A percentile compares a stretch with the other conserved stretches of the same genome.
phyloP scores from a whole-genome alignment of 2,888 invertebrate species.

The Drosophila nigritarsus region DNA sequence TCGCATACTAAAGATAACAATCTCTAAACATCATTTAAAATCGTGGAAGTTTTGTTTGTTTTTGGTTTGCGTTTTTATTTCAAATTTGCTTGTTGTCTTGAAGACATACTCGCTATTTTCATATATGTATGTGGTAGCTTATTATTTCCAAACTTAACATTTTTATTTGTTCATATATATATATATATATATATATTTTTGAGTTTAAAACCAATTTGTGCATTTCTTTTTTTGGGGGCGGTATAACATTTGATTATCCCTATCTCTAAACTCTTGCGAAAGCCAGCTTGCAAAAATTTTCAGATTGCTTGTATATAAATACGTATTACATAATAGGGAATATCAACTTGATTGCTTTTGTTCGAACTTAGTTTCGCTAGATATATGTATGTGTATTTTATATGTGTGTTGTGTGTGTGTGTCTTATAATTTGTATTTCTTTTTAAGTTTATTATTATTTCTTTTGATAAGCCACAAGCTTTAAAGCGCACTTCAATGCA shows the following conservation, averaged over 20 bases:
- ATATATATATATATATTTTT: background rate
- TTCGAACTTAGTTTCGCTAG: constrained; percentile 65
- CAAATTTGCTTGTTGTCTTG: constrained; percentile 53
- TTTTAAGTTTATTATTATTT: constrained; percentile 22
- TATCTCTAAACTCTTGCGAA: constrained; percentile 54
- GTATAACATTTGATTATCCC: constrained; percentile 31
- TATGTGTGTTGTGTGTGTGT: constrained; percentile 28
- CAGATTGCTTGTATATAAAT: constrained; percentile 46
- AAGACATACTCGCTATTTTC: constrained; percentile 61
- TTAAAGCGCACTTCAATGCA: constrained; percentile 76
- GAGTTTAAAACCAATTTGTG: constrained; percentile 77
- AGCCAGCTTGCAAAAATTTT: constrained; percentile 73
- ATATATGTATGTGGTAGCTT: constrained; percentile 36
- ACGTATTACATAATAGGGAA: constrained; percentile 42
- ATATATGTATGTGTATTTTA: constrained; percentile 36
- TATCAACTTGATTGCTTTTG: constrained; percentile 71
- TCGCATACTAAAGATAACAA: constrained; percentile 15
- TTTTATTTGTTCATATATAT: constrained; percentile 15
- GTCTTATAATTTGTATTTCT: constrained; percentile 10
- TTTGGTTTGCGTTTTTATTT: constrained; percentile 30
- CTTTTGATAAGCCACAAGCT: constrained; percentile 73
- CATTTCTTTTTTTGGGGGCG: constrained; percentile 57
- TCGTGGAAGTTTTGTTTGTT: constrained; percentile 15
- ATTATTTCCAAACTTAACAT: constrained; percentile 66
- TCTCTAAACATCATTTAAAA: background rate